Evolutionary conservation across 2,888 invertebrate genomes (phyloP).

Genomic region (Carabus problematicus): DNA sequence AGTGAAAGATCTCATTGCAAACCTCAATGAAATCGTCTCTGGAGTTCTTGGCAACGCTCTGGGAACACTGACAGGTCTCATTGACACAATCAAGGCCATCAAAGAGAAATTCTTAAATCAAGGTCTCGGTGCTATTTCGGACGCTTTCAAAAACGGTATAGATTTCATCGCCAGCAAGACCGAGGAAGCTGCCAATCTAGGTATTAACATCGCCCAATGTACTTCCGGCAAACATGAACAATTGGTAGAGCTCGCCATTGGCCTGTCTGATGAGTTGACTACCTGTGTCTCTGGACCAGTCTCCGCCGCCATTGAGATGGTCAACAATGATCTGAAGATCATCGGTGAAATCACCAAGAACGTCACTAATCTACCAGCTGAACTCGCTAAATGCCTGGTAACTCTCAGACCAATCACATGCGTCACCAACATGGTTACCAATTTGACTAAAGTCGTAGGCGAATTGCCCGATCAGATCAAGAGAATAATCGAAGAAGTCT

Average conservation of each 20-base stretch:
- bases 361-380: constrained; percentile 7
- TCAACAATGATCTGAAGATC: neutral
- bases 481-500: constrained; percentile 4
- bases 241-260: neutral
- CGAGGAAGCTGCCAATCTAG: constrained; percentile 1
- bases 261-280: neutral
- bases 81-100: neutral
- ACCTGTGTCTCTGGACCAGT: neutral
- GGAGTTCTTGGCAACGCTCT: neutral
- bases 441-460: neutral
- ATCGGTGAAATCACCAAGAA: neutral
- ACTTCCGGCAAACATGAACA: constrained; percentile 1
- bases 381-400: constrained; percentile 18
- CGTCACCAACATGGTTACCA: neutral
- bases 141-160: neutral
- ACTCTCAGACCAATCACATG: constrained; percentile 21
- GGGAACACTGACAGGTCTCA: neutral
- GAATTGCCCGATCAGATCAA: constrained; percentile 3
- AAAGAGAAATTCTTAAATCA: neutral
- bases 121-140: neutral
- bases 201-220: constrained; percentile 6
- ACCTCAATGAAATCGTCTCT: neutral
- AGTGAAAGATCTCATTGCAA: neutral
- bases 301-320: neutral
- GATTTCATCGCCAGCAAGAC: neutral